phyloP scores from a whole-genome alignment of 2,888 invertebrate species.

The Amphiduros pacificus region DNA sequence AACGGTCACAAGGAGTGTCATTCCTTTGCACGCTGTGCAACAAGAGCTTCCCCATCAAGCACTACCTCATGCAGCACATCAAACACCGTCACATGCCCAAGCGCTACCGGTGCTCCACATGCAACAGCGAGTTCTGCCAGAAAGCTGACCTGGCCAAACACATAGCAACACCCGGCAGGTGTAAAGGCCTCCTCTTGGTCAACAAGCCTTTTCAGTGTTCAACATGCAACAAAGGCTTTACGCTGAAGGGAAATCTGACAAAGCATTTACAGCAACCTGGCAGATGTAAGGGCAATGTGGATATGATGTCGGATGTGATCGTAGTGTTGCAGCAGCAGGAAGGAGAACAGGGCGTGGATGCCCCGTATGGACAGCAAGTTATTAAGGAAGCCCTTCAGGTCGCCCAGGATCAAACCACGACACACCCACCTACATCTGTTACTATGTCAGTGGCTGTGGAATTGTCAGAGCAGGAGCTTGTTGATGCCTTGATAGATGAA shows the following conservation, averaged over 20 bases:
- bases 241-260: neutral
- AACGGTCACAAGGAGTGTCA: slow-evolving; percentile 6
- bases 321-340: neutral
- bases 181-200: neutral
- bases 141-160: neutral
- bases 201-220: neutral
- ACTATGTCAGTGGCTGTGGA: too few relatives aligned
- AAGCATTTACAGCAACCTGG: neutral
- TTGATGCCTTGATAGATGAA: too few relatives aligned
- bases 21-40: slow-evolving; percentile 22
- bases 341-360: too few relatives aligned
- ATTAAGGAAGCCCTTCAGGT: too few relatives aligned
- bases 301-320: neutral
- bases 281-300: neutral
- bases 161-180: too few relatives aligned
- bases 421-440: too few relatives aligned
- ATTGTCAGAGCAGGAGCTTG: too few relatives aligned
- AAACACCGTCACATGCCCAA: slow-evolving; percentile 12
- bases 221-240: neutral
- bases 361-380: too few relatives aligned
- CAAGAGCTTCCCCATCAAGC: slow-evolving; percentile 17
- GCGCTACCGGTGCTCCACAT: slow-evolving; percentile 10
- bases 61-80: slow-evolving; percentile 27
- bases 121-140: slow-evolving; percentile 3
- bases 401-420: too few relatives aligned